These are phyloP conservation scores for Illadopsis cleaveri DNA, from an alignment of 2,113 vertebrate species.

Conservation along the genomic window DNA sequence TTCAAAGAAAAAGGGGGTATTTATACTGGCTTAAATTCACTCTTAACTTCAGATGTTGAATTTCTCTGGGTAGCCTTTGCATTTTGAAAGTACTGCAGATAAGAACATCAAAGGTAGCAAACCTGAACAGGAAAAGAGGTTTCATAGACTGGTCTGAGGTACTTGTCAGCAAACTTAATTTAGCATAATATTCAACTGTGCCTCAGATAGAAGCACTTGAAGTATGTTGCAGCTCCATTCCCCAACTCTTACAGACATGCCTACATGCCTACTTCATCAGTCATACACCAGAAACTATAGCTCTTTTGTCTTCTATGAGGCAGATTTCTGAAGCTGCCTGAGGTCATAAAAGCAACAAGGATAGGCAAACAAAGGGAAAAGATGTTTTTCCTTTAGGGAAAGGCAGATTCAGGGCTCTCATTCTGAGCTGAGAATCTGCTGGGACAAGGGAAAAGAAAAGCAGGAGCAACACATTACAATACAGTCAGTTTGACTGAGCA, in stretches of 20 bases:
- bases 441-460: not conserved
- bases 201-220: not conserved
- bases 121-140: not conserved
- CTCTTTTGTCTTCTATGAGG: not conserved
- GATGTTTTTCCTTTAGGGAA: not conserved
- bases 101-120: conserved; percentile 29
- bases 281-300: not conserved
- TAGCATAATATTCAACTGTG: not conserved
- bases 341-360: not conserved
- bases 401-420: not conserved
- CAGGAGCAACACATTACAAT: not conserved
- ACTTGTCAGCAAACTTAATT: not conserved
- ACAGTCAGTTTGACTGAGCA: not conserved
- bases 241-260: not conserved
- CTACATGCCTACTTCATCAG: not conserved
- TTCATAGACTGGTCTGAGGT: not conserved
- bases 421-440: not conserved
- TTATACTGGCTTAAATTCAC: not conserved
- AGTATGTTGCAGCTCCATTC: not conserved
- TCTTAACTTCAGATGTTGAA: not conserved
- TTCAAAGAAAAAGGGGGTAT: not conserved
- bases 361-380: not conserved
- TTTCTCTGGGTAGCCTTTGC: not conserved
- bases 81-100: not conserved
- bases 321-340: not conserved